These are phyloP conservation scores for Stenchaetothrips biformis DNA, from an alignment of 2,888 invertebrate genomes.

Conservation along the genomic window DNA sequence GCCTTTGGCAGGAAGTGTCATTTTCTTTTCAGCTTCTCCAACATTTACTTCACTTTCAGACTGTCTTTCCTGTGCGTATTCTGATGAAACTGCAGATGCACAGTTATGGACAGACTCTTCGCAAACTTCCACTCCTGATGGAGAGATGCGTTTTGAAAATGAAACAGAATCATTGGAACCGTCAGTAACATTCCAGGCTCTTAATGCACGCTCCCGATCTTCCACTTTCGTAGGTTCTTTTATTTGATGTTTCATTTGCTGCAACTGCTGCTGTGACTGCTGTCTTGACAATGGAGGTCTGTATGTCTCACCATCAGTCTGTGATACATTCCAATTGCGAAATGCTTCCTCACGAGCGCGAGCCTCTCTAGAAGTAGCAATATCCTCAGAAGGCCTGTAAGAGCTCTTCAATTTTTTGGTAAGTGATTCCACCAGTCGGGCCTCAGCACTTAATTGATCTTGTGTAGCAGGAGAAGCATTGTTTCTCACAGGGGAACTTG, in stretches of 20 bases:
- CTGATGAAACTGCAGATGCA: conserved; percentile 16
- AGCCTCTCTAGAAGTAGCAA: not conserved
- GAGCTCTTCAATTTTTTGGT: not conserved
- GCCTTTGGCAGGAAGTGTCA: conserved; percentile 46
- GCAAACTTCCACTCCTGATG: too few species aligned
- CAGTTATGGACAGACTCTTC: not conserved
- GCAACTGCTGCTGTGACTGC: conserved; percentile 52
- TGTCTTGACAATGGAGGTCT: conserved; percentile 39
- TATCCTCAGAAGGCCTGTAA: not conserved
- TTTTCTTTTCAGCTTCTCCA: conserved; percentile 42
- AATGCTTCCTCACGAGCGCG: not conserved
- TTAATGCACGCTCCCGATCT: conserved; percentile 37
- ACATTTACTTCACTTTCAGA: conserved; percentile 46
- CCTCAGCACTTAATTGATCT: not conserved
- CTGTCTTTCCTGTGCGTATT: conserved; percentile 42
- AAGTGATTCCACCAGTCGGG: not conserved
- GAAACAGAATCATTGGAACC: conserved; percentile 26
- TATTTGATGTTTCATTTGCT: conserved; percentile 45
- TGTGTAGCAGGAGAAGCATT: not conserved
- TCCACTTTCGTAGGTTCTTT: conserved; percentile 42
- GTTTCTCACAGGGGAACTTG: not conserved
- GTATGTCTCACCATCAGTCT: not conserved
- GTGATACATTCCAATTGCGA: not conserved
- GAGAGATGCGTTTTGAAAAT: too few species aligned
- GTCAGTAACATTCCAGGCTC: conserved; percentile 32